A percentile compares a stretch with the other conserved stretches of the same genome.
phyloP scores from a whole-genome alignment of 2,888 invertebrate species.

The Conus canariensis region DNA sequence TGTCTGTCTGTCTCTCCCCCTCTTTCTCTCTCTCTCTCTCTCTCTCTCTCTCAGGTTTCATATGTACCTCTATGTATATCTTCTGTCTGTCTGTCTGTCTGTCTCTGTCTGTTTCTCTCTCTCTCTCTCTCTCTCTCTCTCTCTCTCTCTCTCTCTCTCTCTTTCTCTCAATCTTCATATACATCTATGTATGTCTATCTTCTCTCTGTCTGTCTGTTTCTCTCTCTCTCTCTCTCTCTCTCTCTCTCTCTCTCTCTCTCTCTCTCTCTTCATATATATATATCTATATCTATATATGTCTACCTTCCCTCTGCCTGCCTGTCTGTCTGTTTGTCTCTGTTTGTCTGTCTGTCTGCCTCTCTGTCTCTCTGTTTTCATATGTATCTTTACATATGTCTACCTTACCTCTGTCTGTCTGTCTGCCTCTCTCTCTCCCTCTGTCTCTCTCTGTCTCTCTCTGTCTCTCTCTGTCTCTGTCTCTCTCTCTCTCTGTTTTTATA shows the following conservation, averaged over 20 bases:
- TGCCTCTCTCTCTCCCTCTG: not conserved
- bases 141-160: no score
- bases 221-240: no score
- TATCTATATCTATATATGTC: no score
- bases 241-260: not conserved
- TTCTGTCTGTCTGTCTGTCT: no score
- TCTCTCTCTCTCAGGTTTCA: not conserved
- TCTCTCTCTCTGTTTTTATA: not conserved
- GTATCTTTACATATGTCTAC: no score
- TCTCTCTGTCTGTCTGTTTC: not conserved
- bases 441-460: not conserved
- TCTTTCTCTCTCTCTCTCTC: not conserved
- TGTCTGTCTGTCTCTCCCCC: not conserved
- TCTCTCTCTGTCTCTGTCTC: slow-evolving; percentile 5
- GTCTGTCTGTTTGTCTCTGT: not conserved
- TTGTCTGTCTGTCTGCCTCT: not conserved
- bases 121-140: not conserved
- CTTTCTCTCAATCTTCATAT: not conserved
- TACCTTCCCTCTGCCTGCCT: no score
- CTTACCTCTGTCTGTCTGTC: no score
- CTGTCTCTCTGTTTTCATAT: not conserved
- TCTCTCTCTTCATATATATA: not conserved
- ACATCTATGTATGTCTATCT: not conserved
- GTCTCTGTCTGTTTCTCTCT: no score
- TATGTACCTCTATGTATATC: no score